Evolutionary conservation across 92 coral and sea anemone species (phyloP), one percentile per base, ranked within the genome.

Genomic region (Chrysogorgia sp.): DNA sequence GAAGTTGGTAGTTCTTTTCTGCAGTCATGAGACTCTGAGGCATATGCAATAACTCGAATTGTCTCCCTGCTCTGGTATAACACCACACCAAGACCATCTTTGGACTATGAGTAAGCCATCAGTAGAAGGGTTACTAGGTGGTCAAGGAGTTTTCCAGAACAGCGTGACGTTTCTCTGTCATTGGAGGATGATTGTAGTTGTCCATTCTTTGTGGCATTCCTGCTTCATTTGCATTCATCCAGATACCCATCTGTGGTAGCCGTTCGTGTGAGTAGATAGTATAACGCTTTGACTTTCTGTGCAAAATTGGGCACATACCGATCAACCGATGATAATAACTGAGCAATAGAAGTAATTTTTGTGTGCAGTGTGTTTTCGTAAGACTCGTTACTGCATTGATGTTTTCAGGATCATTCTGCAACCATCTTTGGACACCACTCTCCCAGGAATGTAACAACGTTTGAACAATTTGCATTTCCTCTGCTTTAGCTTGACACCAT

Each of bases 401-500:
- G 9, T 24, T 40, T 72, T 30, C 77, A 40, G 86, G 86, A 40
- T 82, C 55, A 82, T 48, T 29, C 67, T 48, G 77, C 69, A 81
- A 7, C 79, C 81, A 34, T 75, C 75, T 24, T 22, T 56, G 0
- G 85, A 85, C 22, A 84, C 60, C 24, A 84, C 40, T 30, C 81
- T 6, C 86, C 86, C 23, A 81, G 74, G 20, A 80, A 85, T 58
- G 77, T 33, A 13, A 80, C 82, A 20, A 0, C 64, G 63, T 49
- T 76, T 74, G 63, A 83, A 83, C 49, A 85, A 70, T 9, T 74
- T 68, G 24, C 85, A 81, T 55, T 71, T 81, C 13, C 49, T 52
- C 14, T 66, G 85, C 49, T 86, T 82, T 7, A 82, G 61, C 65
- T 86, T 86, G 8, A 86, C 78, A 21, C 89, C 89, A 52, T 85